These are phyloP conservation scores for Stomorhina lunata DNA, from an alignment of 2,888 invertebrate genomes.

Conservation along the genomic window DNA sequence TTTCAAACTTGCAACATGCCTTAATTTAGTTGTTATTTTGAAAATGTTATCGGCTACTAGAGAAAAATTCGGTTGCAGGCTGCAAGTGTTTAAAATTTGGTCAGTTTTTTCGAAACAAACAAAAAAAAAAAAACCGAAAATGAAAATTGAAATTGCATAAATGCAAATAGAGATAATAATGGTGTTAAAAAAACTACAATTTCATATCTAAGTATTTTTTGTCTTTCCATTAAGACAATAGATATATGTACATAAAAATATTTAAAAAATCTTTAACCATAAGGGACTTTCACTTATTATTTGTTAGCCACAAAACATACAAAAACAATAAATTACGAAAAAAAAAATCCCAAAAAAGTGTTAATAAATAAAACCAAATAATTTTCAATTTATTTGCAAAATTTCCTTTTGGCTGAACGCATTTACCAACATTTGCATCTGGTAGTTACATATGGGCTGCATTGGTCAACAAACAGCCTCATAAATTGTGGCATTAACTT, in stretches of 20 bases:
- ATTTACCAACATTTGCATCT: neutral
- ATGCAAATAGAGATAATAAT: constrained; percentile 46
- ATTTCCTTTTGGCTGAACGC: constrained; percentile 56
- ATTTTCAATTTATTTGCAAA: constrained; percentile 62
- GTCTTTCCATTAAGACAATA: constrained; percentile 14
- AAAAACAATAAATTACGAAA: constrained; percentile 57
- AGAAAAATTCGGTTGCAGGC: constrained; percentile 1
- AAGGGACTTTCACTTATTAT: constrained; percentile 66
- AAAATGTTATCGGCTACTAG: neutral
- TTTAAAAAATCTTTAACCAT: constrained; percentile 48
- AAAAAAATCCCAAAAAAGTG: constrained; percentile 24
- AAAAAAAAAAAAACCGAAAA: neutral
- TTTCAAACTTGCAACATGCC: neutral
- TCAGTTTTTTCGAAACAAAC: neutral
- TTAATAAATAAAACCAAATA: constrained; percentile 15
- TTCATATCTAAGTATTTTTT: neutral
- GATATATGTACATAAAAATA: too few species aligned
- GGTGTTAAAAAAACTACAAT: constrained; percentile 3
- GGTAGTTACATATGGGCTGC: neutral
- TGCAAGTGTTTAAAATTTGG: constrained; percentile 3
- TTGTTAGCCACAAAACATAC: constrained; percentile 6
- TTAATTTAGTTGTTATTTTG: constrained; percentile 46
- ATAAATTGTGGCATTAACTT: constrained; percentile 58
- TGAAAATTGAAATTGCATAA: too few species aligned
- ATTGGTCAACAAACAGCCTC: constrained; percentile 23